Conservation (phyloP, 2,797 vertebrate species). For the Melanotaenia nigrans region DNA sequence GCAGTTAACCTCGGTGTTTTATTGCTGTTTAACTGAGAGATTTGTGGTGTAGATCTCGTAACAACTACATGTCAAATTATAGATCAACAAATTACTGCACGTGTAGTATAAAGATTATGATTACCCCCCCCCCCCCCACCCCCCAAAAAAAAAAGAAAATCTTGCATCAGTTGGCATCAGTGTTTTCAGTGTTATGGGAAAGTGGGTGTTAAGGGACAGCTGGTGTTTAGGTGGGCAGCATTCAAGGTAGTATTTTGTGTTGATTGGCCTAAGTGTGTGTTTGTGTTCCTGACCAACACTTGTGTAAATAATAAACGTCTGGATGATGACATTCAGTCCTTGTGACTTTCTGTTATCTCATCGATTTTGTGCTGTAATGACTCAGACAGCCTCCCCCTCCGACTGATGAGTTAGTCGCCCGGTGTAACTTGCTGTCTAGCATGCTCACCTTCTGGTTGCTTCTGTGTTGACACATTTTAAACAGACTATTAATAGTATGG, state of each 20-base stretch:
- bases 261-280: neutral
- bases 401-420: constrained; percentile 34
- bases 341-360: constrained; percentile 33
- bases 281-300: constrained; percentile 11
- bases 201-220: neutral
- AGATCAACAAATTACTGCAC: neutral
- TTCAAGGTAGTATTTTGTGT: neutral
- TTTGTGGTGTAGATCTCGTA: neutral
- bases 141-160: neutral
- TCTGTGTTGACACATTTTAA: constrained; percentile 47
- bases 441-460: constrained; percentile 58
- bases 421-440: constrained; percentile 26
- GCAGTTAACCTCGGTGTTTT: constrained; percentile 1
- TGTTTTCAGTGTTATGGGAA: neutral
- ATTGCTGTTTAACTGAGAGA: constrained; percentile 10
- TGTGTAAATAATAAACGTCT: constrained; percentile 23
- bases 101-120: neutral
- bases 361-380: constrained; percentile 27
- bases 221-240: neutral
- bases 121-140: too few relatives aligned
- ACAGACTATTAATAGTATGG: constrained; percentile 57
- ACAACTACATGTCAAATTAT: neutral
- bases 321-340: constrained; percentile 26
- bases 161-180: neutral
- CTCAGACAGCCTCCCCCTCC: constrained; percentile 19